Percentiles rank a stretch among this genome's conserved stretches.
Conservation (phyloP, 2,797 vertebrate species). For the Darevskia nairensis region DNA sequence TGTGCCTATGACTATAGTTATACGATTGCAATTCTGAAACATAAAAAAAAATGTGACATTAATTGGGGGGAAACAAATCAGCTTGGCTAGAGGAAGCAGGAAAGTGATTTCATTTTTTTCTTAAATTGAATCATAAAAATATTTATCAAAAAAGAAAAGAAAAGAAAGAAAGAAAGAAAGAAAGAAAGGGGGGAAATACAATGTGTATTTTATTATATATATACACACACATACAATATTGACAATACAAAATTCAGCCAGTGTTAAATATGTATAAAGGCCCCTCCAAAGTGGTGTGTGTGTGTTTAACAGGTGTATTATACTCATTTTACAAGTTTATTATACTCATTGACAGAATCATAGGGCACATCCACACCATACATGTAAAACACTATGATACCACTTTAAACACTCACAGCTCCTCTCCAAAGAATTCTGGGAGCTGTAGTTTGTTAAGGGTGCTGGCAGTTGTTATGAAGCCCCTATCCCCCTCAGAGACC, state of each 20-base stretch:
- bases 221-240: background rate
- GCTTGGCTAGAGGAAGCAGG: background rate
- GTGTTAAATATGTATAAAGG: background rate
- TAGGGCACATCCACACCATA: background rate
- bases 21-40: constrained; percentile 32
- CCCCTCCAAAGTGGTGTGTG: no score
- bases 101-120: background rate
- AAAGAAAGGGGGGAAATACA: no score
- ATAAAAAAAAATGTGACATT: constrained; percentile 28
- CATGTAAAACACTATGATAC: no score
- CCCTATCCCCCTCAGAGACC: no score
- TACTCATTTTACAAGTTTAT: no score
- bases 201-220: no score
- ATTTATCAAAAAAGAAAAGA: background rate
- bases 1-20: constrained; percentile 51
- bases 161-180: no score
- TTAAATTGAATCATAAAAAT: background rate
- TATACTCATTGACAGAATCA: background rate
- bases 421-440: no score
- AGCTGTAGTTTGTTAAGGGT: no score
- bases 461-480: no score
- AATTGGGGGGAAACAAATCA: background rate
- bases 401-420: no score
- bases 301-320: no score
- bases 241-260: background rate